A percentile compares a stretch with the other conserved stretches of the same genome.
These are phyloP conservation scores for Eulithis testata DNA, from an alignment of 2,888 invertebrate genomes.

Conservation along the genomic window DNA sequence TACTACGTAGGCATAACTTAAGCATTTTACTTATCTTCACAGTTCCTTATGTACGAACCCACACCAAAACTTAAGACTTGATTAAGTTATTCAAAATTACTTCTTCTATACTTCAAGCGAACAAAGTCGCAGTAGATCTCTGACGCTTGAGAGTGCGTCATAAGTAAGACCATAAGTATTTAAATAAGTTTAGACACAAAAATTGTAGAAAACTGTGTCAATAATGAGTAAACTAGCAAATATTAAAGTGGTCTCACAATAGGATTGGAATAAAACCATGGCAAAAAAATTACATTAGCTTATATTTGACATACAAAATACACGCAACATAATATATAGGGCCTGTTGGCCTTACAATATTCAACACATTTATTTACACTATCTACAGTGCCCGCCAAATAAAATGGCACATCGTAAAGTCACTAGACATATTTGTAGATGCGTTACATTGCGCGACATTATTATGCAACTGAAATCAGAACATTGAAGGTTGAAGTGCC, in stretches of 20 bases:
- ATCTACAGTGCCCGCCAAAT: conserved; percentile 31
- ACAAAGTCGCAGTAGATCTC: no score
- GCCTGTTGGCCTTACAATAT: conserved; percentile 50
- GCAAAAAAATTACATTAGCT: conserved; percentile 75
- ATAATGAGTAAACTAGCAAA: not conserved
- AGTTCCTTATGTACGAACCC: conserved; percentile 15
- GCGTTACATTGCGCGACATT: not conserved
- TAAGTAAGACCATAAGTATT: no score
- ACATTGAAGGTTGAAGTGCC: conserved; percentile 15
- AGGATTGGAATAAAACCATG: conserved; percentile 68
- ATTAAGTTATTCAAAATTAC: no score
- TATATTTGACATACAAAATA: conserved; percentile 82
- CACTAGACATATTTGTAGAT: conserved; percentile 1
- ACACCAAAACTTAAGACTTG: not conserved
- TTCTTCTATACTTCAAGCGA: no score
- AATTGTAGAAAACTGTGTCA: not conserved
- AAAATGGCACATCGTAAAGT: conserved; percentile 20
- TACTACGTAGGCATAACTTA: conserved; percentile 7
- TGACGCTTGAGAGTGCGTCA: no score
- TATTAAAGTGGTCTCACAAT: not conserved
- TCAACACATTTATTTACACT: conserved; percentile 53
- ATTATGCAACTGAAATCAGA: not conserved
- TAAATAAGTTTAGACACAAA: not conserved
- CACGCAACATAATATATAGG: conserved; percentile 57
- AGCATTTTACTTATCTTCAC: conserved; percentile 28